These are phyloP conservation scores for Candidula unifasciata DNA, from an alignment of 2,888 invertebrate species.

Conservation along the genomic window DNA sequence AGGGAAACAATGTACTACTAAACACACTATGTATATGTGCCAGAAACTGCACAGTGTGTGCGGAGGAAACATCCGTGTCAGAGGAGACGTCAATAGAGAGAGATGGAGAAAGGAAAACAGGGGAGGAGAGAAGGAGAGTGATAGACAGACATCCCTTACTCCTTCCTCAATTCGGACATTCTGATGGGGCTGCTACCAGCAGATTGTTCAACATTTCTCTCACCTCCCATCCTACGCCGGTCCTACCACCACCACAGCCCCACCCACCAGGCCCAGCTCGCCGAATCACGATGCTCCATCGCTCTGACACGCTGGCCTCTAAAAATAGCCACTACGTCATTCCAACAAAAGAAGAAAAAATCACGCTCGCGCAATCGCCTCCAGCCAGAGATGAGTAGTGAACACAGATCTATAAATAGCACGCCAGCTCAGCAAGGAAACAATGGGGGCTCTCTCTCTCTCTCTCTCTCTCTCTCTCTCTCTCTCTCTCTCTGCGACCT, in stretches of 20 bases:
- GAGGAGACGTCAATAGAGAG: too few relatives aligned
- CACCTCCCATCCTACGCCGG: neutral
- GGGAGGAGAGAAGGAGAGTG: too few relatives aligned
- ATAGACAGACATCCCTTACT: too few relatives aligned
- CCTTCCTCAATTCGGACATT: too few relatives aligned
- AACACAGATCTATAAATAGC: constrained; percentile 49
- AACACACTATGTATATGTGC: too few relatives aligned
- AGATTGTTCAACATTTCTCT: neutral
- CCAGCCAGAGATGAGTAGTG: constrained; percentile 11
- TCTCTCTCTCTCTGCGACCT: neutral
- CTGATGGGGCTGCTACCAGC: too few relatives aligned
- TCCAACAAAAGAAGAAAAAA: neutral
- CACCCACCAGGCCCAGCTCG: neutral
- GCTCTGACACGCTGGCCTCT: neutral
- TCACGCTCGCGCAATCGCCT: constrained; percentile 34
- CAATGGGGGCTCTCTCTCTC: constrained; percentile 12
- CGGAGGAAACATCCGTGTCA: too few relatives aligned
- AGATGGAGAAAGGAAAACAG: too few relatives aligned
- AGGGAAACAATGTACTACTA: too few relatives aligned
- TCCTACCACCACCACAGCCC: neutral
- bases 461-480: neutral
- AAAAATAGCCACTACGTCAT: constrained; percentile 45
- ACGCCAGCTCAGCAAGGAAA: constrained; percentile 28
- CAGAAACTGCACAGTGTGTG: too few relatives aligned
- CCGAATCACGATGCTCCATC: constrained; percentile 2